Evolutionary conservation across 1,140 invertebrate genomes (phyloP), one percentile per base, ranked within the genome.

Genomic region (Antheraea pernyi): DNA sequence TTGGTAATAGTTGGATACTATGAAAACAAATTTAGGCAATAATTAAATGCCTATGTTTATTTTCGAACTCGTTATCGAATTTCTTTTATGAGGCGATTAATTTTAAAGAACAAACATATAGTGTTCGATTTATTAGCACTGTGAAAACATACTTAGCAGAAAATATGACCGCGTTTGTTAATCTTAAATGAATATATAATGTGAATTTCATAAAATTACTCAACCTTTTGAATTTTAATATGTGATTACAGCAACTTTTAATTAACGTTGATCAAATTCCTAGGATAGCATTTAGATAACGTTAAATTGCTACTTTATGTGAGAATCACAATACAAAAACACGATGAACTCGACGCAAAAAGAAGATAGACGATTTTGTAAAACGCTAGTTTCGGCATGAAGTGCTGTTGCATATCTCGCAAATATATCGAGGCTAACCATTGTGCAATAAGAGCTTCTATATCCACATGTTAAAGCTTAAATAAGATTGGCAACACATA

Each of bases 321-420:
- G 74, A 75, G 74, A 72, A 67, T 68, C 68, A 77, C 74, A 78
- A 74, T 78, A 66, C 67, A 71, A 78, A 68, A 75, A 84, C 80
- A 83, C 82, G 77, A 86, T 87, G 88, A 87, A 82, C 81, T 83
- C 81, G 85, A 79, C 85, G 85, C 81, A 86, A 90, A 90, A 91
- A 88, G 79, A 42, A 87, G 85, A 91, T 75, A 82, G 84, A 90
- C 89, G 84, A 82, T 84, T 85, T 77, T 78, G 80, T 83, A 82
- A 86, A 92, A 91, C 86, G 88, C 77, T 91, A 85, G 85, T 92
- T 92, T 92, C 84, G 86, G 89, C 89, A 91, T 89, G 89, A 86
- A 91, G 78, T 79, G 81, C 80, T 82, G 39, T 42, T 42, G 74
- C 88, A 86, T 78, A 82, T 88, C 81, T 88, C 60, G 72, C 67